Base-by-base conservation (phyloP, 2,797 vertebrate genomes). In the Sciurus carolinensis region DNA sequence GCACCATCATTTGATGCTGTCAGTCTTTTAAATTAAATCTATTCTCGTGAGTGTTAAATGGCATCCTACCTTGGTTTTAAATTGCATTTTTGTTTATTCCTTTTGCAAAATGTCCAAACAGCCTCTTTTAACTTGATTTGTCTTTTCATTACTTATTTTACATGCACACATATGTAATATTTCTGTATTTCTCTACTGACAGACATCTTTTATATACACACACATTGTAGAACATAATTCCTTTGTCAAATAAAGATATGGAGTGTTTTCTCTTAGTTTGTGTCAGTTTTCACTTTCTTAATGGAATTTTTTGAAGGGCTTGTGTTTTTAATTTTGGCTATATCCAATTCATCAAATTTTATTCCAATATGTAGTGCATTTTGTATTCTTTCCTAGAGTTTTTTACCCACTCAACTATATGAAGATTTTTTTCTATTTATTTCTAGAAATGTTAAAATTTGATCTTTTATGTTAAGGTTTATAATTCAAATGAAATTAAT, bases 1-100 rank as follows among this genome's bases (percentile, higher is more conserved):
- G 82, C 39, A 54, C 15, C 30, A 64, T n/a, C 8, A 52, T 79
- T 95, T 89, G 18, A 17, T 75, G 30, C 64, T 62, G 47, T 76
- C 72, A 36, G 10, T 67, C 12, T 47, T 81, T n/a, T 24, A 83
- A 72, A 67, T 79, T 75, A 47, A 64, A 54, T 33, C 72, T 92
- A 52, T 75, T 92, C 26, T 73, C 59, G 1, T 90, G 66, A 3
- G 2, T 82, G 7, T 90, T 50, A 64, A 85, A 62, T 79, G 24
- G 26, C 26, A 77, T 42, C 67, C 36, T 73, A 36, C n/a, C 50
- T 88, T 79, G n/a, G 66, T 88, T 91, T 96, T 76, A 76, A 93
- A 67, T 72, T 28, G 1, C 2, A 73, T 64, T 95, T 95, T 30
- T 7, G 24, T 52, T 15, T 39, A 75, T 84, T 39, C 67, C 4